These are phyloP conservation scores for Cichladusa arquata DNA, from an alignment of 2,113 vertebrate species.

Conservation along the genomic window DNA sequence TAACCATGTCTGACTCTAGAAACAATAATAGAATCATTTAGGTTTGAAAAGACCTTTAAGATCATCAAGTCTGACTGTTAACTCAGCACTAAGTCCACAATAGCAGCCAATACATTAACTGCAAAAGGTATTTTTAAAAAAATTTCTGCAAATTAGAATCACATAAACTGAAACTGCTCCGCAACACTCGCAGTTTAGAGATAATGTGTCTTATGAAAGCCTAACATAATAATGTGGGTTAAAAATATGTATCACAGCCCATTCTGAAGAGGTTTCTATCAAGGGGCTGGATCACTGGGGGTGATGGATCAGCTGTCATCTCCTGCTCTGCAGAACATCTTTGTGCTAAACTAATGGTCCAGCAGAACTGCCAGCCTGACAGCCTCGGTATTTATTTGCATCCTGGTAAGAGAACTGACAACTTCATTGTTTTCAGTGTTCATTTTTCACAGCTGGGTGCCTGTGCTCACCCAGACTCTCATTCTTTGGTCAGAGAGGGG, in stretches of 20 bases:
- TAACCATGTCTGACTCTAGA: not conserved
- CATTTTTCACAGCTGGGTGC: conserved; percentile 76
- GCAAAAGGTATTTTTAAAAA: not conserved
- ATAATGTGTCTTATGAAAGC: not conserved
- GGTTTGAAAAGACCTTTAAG: not conserved
- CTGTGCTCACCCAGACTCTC: conserved; percentile 62
- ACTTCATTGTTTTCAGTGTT: conserved; percentile 77
- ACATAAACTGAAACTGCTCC: not conserved
- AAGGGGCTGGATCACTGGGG: not conserved
- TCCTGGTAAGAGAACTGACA: conserved; percentile 74
- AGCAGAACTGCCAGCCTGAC: conserved; percentile 60
- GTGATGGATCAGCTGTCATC: conserved; percentile 70
- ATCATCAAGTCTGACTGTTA: not conserved
- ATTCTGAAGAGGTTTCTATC: conserved; percentile 21
- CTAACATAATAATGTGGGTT: not conserved
- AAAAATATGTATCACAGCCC: conserved; percentile 30
- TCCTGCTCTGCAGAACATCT: conserved; percentile 61
- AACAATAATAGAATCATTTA: not conserved
- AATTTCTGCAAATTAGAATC: not conserved
- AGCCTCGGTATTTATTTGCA: conserved; percentile 75
- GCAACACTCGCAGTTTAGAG: not conserved
- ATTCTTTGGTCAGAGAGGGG: conserved; percentile 61
- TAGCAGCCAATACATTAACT: not conserved
- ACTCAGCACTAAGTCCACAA: not conserved
- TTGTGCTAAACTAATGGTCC: conserved; percentile 77